Evolutionary conservation across 2,797 vertebrate species (phyloP).

Genomic region (Trichosurus vulpecula): DNA sequence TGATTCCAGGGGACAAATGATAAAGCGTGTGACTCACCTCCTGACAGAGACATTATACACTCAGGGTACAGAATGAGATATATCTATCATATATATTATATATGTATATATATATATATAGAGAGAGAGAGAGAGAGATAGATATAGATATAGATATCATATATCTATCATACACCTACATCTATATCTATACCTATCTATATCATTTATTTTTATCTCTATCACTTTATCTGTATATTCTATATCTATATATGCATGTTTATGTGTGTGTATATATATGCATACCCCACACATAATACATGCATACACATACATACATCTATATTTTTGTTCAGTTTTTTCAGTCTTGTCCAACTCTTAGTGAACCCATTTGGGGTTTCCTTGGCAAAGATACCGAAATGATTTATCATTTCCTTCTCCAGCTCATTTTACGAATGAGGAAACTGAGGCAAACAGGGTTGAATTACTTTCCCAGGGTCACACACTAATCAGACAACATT

Average conservation of each 20-base stretch:
- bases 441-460: neutral
- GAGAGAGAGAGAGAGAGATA: too few relatives aligned
- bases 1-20: neutral
- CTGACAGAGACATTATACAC: neutral
- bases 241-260: neutral
- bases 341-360: neutral
- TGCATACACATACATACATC: neutral
- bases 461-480: too few relatives aligned
- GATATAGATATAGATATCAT: too few relatives aligned
- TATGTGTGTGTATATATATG: neutral
- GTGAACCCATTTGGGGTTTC: neutral
- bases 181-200: neutral
- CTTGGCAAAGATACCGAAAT: neutral
- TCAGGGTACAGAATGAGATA: neutral
- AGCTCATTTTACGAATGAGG: neutral
- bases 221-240: neutral
- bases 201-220: neutral
- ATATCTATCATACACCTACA: neutral
- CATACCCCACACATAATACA: neutral
- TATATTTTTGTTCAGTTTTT: neutral
- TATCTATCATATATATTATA: too few relatives aligned
- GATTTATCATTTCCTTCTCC: neutral
- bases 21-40: neutral
- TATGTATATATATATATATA: too few relatives aligned
- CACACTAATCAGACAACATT: neutral